Conservation (phyloP, 1,140 invertebrate species). For the Aleiodes sp. region DNA sequence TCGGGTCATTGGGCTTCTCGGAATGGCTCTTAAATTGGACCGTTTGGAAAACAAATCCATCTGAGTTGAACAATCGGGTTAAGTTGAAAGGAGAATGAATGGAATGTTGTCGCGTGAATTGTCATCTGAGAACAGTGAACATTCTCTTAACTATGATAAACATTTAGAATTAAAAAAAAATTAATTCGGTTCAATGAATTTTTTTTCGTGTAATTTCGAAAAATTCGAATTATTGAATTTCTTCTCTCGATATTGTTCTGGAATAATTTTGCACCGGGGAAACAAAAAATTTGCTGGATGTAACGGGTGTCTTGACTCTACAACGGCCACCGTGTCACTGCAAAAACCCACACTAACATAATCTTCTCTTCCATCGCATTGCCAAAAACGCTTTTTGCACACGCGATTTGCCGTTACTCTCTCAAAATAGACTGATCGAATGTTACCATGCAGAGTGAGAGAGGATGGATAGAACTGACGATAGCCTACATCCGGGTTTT, state of each 20-base stretch:
- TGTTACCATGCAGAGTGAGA: conserved; percentile 36
- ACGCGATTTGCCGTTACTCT: conserved; percentile 10
- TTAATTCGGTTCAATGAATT: too few relatives aligned
- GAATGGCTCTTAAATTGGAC: conserved; percentile 7
- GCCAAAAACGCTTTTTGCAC: conserved; percentile 22
- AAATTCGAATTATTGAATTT: too few relatives aligned
- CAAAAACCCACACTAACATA: background rate
- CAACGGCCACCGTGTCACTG: conserved; percentile 4
- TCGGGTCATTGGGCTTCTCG: conserved; percentile 6
- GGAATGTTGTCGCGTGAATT: conserved; percentile 2
- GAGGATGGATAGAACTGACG: conserved; percentile 13
- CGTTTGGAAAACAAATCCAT: conserved; percentile 16
- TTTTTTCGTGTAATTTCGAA: too few relatives aligned
- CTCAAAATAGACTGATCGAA: conserved; percentile 20
- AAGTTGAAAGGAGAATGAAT: background rate
- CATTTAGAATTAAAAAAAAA: too few relatives aligned
- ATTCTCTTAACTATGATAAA: too few relatives aligned
- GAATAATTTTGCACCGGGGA: too few relatives aligned
- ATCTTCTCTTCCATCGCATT: background rate
- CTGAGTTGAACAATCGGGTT: conserved; percentile 13
- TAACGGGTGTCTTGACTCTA: background rate
- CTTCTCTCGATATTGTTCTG: too few relatives aligned
- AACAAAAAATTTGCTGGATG: too few relatives aligned
- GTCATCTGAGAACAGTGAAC: conserved; percentile 4
- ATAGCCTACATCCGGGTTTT: conserved; percentile 20